Evolutionary conservation across 2,113 vertebrate genomes (phyloP).

Genomic region (Myiagra hebetior): DNA sequence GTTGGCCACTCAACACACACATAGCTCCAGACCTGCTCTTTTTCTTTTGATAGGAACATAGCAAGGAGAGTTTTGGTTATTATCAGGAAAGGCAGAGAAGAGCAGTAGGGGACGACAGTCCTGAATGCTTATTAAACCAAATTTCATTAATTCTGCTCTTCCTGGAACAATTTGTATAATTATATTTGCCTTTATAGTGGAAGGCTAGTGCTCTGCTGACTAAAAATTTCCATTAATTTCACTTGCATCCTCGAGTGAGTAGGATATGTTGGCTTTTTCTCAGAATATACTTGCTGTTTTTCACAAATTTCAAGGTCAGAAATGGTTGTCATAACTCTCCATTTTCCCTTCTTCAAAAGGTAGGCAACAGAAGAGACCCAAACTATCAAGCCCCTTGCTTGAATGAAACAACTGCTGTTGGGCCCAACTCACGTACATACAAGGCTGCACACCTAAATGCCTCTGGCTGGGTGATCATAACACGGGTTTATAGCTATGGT

Average conservation of each 20-base stretch:
- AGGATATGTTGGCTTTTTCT: neutral
- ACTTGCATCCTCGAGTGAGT: neutral
- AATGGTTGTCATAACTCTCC: neutral
- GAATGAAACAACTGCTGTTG: neutral
- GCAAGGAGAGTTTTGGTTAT: slow-evolving; percentile 35
- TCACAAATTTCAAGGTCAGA: neutral
- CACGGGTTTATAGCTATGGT: neutral
- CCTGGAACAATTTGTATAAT: slow-evolving; percentile 42
- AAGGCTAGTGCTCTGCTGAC: neutral
- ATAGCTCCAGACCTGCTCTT: slow-evolving; percentile 3
- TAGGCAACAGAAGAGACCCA: neutral
- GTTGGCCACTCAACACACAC: neutral
- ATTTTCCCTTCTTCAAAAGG: neutral
- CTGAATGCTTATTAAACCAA: neutral
- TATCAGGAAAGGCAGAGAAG: neutral
- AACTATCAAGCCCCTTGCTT: neutral
- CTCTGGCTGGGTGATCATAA: neutral
- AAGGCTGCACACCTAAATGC: neutral
- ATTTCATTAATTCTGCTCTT: slow-evolving; percentile 43
- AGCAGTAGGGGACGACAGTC: neutral
- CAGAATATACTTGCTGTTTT: neutral
- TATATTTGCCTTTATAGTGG: neutral
- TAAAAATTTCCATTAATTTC: neutral
- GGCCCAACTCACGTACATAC: neutral
- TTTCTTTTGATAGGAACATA: neutral